A percentile compares a stretch with the other conserved stretches of the same genome.
Evolutionary conservation across 23 tunicate genomes (phyloP).

Genomic region (Botrylloides violaceus): DNA sequence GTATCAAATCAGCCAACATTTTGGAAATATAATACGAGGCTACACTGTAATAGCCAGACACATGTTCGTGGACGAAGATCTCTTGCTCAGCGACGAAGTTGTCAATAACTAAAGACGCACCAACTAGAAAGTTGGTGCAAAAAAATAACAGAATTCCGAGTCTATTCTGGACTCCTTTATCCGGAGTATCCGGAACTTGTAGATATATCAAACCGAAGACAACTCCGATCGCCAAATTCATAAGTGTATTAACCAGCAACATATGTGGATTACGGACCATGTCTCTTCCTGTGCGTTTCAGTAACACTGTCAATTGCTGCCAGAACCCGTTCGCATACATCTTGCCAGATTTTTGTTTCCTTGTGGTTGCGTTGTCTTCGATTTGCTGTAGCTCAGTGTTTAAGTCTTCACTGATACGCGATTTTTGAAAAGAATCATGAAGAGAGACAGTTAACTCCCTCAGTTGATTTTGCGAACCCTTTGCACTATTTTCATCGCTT

Average conservation of each 20-base stretch:
- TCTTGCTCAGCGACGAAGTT: constrained; percentile 70
- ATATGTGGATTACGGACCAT: constrained; percentile 75
- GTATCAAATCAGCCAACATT: constrained; percentile 82
- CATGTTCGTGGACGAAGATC: constrained; percentile 77
- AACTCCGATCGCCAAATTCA: constrained; percentile 61
- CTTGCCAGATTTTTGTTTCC: not conserved
- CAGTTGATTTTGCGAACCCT: too few species aligned
- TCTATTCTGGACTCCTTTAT: constrained; percentile 89
- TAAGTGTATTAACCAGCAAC: constrained; percentile 55
- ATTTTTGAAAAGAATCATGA: not conserved
- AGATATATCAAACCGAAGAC: constrained; percentile 76
- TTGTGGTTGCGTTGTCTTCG: not conserved
- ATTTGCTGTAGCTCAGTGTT: constrained; percentile 2
- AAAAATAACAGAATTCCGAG: constrained; percentile 88
- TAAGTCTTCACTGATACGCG: not conserved
- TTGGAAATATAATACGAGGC: constrained; percentile 62
- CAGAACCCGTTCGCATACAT: constrained; percentile 52
- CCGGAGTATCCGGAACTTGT: constrained; percentile 60
- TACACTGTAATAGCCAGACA: constrained; percentile 81
- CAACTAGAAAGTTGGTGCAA: constrained; percentile 69
- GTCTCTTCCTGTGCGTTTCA: constrained; percentile 50
- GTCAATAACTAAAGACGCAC: constrained; percentile 67
- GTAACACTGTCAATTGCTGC: constrained; percentile 56
- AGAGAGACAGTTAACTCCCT: not conserved
- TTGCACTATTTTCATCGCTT: constrained; percentile 8